Evolutionary conservation across 2,888 invertebrate species (phyloP), one percentile per base, ranked within the genome.

Genomic region (Ctena decussata): DNA sequence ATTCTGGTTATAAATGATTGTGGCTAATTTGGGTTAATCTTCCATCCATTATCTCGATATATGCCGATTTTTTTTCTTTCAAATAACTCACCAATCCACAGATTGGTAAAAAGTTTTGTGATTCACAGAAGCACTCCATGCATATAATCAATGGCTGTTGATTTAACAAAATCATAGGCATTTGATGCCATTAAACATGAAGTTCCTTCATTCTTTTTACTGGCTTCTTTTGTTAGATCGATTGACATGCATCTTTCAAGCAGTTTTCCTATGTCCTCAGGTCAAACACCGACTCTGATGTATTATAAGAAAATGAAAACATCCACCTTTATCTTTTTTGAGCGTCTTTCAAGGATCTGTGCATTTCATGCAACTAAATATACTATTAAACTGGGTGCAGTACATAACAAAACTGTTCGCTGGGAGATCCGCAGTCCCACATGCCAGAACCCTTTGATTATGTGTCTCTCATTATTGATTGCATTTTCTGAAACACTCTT

Each of bases 341-440:
- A 41, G 80, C 18, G 90, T 86, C 46, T 79, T 35, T 37, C 88
- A 86, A 49, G 76, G 70, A 18, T 88, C 72, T 24, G 79, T 11
- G 46, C 86, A 90, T 49, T 77, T 82, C 39, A 44, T 24, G 70
- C 87, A 90, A 53, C 86, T 78, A 77, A 72, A 82, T 49, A 46
- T 21, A 5, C 90, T 86, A 85, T 88, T 88, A 44, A 86, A 90
- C 39, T 90, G 90, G 15, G 53, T 81, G 15, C 41, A 65, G 39
- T 90, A 88, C 46, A 77, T 39, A 12, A 85, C 69, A 24, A 88
- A 8, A 57, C 87, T 82, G 65, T 69, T 82, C n/a, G 90, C 90
- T 37, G 90, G 87, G 32, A 90, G 73, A 49, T 90, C 87, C 24
- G 90, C 90, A 49, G 90, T 85, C 35, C 81, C 86, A 77, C 86